Evolutionary conservation across 2,888 invertebrate species (phyloP).

Genomic region (Therioaphis trifolii): DNA sequence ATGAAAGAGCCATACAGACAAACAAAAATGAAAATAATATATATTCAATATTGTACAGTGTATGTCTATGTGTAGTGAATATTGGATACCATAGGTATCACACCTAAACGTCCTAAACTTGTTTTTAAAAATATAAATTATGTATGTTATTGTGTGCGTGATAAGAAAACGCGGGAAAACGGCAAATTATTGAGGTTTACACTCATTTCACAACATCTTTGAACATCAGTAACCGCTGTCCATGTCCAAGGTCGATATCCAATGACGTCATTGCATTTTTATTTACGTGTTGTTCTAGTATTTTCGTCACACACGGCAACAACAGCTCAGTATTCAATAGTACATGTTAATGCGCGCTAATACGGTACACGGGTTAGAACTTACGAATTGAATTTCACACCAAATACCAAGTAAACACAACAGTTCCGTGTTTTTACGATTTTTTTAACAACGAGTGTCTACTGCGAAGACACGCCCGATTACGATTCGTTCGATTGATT

Average conservation of each 20-base stretch:
- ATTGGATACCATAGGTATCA: too few relatives aligned
- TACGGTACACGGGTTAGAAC: background rate
- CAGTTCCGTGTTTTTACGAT: background rate
- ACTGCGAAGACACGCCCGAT: too few relatives aligned
- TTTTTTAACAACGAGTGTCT: too few relatives aligned
- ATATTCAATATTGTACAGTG: too few relatives aligned
- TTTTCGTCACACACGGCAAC: constrained; percentile 31
- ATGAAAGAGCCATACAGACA: too few relatives aligned
- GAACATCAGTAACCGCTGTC: background rate
- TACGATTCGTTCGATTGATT: background rate
- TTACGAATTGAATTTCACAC: background rate
- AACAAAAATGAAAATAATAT: too few relatives aligned
- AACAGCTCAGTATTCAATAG: background rate
- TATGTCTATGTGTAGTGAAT: too few relatives aligned
- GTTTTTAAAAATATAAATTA: too few relatives aligned
- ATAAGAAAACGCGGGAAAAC: constrained; percentile 57
- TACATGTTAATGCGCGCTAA: background rate
- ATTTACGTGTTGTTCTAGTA: constrained; percentile 60
- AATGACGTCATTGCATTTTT: constrained; percentile 55
- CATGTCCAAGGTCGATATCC: constrained; percentile 29
- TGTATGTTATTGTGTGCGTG: background rate
- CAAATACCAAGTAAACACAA: background rate
- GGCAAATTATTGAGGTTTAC: background rate
- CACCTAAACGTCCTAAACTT: too few relatives aligned
- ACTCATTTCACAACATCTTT: constrained; percentile 22